Evolutionary conservation across 2,797 vertebrate genomes (phyloP).

Genomic region (Melanogrammus aeglefinus): DNA sequence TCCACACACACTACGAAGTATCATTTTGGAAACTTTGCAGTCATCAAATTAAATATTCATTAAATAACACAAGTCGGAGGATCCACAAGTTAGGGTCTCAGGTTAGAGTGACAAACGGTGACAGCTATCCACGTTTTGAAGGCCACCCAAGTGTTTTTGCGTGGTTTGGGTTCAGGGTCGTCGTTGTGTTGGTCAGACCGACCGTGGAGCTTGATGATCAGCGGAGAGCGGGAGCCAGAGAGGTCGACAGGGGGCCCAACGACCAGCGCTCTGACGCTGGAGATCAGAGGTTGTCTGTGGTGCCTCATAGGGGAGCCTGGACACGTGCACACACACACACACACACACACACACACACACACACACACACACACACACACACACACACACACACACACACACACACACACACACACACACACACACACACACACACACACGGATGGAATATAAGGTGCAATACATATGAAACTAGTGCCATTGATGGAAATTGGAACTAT

Average conservation of each 20-base stretch:
- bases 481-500: not conserved
- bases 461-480: not conserved
- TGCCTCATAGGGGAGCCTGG: conserved; percentile 75
- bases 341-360: conserved; percentile 1
- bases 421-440: not conserved
- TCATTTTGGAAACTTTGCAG: too few relatives aligned
- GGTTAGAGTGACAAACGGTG: not conserved
- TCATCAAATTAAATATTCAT: too few relatives aligned
- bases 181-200: conserved; percentile 22
- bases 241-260: conserved; percentile 66
- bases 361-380: not conserved
- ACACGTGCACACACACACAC: not conserved
- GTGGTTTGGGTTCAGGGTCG: not conserved
- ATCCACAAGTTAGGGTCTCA: not conserved
- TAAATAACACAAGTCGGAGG: too few relatives aligned
- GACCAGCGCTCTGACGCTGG: conserved; percentile 62
- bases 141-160: not conserved
- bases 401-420: too few relatives aligned
- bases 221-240: conserved; percentile 72
- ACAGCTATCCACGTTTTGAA: not conserved
- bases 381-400: conserved; percentile 1
- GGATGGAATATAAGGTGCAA: not conserved
- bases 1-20: too few relatives aligned
- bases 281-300: conserved; percentile 78
- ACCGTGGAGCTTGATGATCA: conserved; percentile 82